A percentile compares a stretch with the other conserved stretches of the same genome.
These are phyloP conservation scores for Drosophila saltans DNA, from an alignment of 1,140 invertebrate genomes.

Conservation along the genomic window DNA sequence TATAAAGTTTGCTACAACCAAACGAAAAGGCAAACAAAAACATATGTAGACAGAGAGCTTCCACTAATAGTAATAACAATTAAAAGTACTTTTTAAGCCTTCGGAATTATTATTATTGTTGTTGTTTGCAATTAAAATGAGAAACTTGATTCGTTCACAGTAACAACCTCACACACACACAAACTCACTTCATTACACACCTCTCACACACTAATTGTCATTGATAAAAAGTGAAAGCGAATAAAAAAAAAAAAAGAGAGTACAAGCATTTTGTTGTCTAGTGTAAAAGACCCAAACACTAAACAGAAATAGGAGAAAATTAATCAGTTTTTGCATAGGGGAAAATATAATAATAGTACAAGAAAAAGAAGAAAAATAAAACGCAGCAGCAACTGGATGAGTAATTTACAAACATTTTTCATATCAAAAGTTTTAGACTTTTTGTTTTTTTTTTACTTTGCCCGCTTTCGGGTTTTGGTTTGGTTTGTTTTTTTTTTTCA, in stretches of 20 bases:
- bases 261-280: slow-evolving; percentile 20
- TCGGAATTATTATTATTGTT: slow-evolving; percentile 31
- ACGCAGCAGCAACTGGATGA: slow-evolving; percentile 29
- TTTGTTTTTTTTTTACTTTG: slow-evolving; percentile 33
- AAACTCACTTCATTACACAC: neutral
- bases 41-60: neutral
- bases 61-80: slow-evolving; percentile 29
- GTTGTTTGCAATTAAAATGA: slow-evolving; percentile 60
- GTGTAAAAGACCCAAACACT: slow-evolving; percentile 14
- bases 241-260: slow-evolving; percentile 18
- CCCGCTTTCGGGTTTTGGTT: slow-evolving; percentile 16
- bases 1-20: slow-evolving; percentile 15
- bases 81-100: slow-evolving; percentile 51
- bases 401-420: slow-evolving; percentile 60
- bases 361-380: neutral
- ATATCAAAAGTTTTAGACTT: slow-evolving; percentile 9
- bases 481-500: slow-evolving; percentile 1
- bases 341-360: slow-evolving; percentile 4
- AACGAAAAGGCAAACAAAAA: neutral
- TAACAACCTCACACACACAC: neutral
- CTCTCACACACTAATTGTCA: slow-evolving; percentile 50
- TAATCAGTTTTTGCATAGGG: slow-evolving; percentile 47
- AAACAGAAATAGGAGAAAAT: slow-evolving; percentile 27
- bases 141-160: slow-evolving; percentile 54
- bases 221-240: slow-evolving; percentile 72